phyloP scores from a whole-genome alignment of 2,113 vertebrate genomes.

The Cathartes aura region DNA sequence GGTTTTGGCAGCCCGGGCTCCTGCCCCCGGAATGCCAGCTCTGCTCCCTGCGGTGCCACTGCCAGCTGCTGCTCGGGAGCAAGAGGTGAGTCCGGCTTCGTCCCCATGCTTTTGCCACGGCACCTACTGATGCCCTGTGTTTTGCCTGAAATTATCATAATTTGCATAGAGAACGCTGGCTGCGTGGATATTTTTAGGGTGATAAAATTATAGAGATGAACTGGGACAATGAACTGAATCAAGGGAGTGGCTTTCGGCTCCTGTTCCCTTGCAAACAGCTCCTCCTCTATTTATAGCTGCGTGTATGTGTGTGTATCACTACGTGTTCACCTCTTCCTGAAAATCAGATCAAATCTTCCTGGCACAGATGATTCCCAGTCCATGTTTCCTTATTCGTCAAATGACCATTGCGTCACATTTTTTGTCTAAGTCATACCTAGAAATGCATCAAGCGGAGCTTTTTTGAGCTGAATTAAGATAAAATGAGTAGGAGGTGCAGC shows the following conservation, averaged over 20 bases:
- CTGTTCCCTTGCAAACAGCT: background rate
- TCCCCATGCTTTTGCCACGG: background rate
- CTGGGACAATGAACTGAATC: constrained; percentile 12
- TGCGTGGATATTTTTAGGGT: constrained; percentile 15
- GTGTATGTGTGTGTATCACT: background rate
- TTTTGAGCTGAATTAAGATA: constrained; percentile 58
- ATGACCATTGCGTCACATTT: background rate
- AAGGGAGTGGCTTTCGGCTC: constrained; percentile 6
- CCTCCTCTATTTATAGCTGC: constrained; percentile 42
- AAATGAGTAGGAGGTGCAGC: constrained; percentile 30
- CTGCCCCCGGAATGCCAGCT: background rate
- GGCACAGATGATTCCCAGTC: background rate
- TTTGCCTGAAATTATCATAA: background rate
- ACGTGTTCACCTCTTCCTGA: background rate
- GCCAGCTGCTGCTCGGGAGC: background rate
- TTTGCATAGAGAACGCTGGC: background rate
- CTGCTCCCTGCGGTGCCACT: background rate
- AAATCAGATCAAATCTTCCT: constrained; percentile 23
- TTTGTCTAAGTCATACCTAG: constrained; percentile 5
- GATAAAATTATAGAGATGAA: constrained; percentile 29
- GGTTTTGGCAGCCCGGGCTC: background rate
- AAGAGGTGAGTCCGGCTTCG: background rate
- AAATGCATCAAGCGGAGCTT: background rate
- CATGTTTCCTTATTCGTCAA: constrained; percentile 20
- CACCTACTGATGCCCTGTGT: background rate